Conservation (phyloP, 2,113 vertebrate species). For the Heterochromis multidens region DNA sequence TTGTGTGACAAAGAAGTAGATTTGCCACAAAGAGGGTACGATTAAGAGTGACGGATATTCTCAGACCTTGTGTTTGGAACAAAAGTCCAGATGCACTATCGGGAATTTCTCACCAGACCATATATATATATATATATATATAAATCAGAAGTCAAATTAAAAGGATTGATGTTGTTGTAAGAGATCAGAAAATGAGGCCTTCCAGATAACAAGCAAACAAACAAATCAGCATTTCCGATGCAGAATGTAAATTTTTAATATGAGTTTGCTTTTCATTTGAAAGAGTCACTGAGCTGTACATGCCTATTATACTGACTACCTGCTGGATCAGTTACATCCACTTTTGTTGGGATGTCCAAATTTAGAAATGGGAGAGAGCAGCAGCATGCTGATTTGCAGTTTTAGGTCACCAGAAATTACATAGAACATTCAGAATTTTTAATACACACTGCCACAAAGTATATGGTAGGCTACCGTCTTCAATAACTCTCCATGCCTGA, state of each 20-base stretch:
- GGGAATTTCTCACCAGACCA: background rate
- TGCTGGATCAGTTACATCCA: slow-evolving; percentile 61
- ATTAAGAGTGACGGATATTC: background rate
- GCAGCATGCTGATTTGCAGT: slow-evolving; percentile 75
- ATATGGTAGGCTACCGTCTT: slow-evolving; percentile 70
- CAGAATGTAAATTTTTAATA: background rate
- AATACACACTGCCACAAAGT: slow-evolving; percentile 77
- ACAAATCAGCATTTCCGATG: background rate
- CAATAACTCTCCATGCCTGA: slow-evolving; percentile 76
- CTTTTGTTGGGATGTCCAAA: slow-evolving; percentile 66
- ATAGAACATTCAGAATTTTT: slow-evolving; percentile 75
- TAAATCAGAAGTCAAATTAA: background rate
- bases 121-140: no score
- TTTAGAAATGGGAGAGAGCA: slow-evolving; percentile 67
- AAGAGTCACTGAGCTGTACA: background rate
- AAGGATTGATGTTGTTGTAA: background rate
- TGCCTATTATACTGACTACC: slow-evolving; percentile 54
- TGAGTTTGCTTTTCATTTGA: background rate
- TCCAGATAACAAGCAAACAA: background rate
- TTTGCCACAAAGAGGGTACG: background rate
- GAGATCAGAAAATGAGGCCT: background rate
- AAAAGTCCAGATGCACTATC: background rate
- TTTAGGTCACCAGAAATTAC: slow-evolving; percentile 76
- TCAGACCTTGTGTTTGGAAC: background rate
- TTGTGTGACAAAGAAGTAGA: background rate